These are phyloP conservation scores for Athripsodes cinereus DNA, from an alignment of 2,888 invertebrate genomes.

Conservation along the genomic window DNA sequence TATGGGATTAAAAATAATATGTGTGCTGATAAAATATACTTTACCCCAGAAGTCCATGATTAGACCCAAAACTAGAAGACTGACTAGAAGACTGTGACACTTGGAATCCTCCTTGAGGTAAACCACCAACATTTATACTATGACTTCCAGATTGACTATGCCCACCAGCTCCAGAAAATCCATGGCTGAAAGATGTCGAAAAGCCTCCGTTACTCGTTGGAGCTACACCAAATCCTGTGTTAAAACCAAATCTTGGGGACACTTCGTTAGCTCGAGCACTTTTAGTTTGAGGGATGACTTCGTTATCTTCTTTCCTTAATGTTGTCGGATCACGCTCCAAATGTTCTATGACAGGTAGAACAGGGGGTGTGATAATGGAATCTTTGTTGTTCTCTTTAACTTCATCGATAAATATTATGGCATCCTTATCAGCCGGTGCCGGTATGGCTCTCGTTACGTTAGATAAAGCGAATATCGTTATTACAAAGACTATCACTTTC, in stretches of 20 bases:
- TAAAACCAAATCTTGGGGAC: conserved; percentile 39
- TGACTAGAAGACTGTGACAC: conserved; percentile 48
- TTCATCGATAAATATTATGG: conserved; percentile 22
- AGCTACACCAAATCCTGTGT: conserved; percentile 41
- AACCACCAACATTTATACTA: conserved; percentile 45
- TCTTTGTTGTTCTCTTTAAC: conserved; percentile 26
- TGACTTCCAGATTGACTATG: conserved; percentile 46
- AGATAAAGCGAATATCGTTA: neutral
- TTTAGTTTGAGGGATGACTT: conserved; percentile 33
- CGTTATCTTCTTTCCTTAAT: conserved; percentile 28
- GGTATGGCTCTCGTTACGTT: neutral
- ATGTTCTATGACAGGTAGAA: conserved; percentile 47
- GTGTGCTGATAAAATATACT: conserved; percentile 30
- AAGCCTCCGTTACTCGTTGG: conserved; percentile 43
- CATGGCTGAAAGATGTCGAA: conserved; percentile 44
- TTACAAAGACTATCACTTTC: conserved; percentile 9
- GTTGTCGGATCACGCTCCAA: conserved; percentile 49
- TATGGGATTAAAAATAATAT: too few species aligned
- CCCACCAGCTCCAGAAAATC: conserved; percentile 38
- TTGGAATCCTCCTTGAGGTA: conserved; percentile 45
- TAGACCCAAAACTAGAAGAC: conserved; percentile 39
- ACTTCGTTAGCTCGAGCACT: conserved; percentile 13
- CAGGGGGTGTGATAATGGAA: conserved; percentile 46
- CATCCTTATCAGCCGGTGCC: conserved; percentile 13
- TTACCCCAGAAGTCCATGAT: conserved; percentile 43